Base-by-base conservation (phyloP, 2,113 vertebrate species). In the Delphinus delphis region DNA sequence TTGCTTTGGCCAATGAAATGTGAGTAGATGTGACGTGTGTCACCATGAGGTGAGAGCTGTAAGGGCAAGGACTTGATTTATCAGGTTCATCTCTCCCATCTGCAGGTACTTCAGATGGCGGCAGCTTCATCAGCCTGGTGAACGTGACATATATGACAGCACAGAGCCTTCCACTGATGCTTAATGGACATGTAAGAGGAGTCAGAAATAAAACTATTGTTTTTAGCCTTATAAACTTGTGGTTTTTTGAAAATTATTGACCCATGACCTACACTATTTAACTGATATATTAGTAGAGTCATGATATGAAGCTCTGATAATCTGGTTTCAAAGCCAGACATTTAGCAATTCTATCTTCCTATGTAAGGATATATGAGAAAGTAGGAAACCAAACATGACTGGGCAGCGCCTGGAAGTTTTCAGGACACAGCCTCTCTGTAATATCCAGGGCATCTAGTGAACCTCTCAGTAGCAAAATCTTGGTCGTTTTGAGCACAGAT, bases 141-240 rank as follows among this genome's bases (percentile, higher is more conserved):
- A 26, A 3, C 4, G 5, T 18, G 28, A 71, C 41, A 26, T 33
- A 18, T 2, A 23, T 25, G 23, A 76, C 7, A n/a, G 62, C 41
- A 4, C 53, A 13, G 47, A 10, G 18, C 17, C 17, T 81, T 36
- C 38, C n/a, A 0, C 2, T 5, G 8, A 74, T 1, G 9, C 11
- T 83, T 60, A n/a, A 14, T 8, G 38, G 25, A 26, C 60, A 11
- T 17, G 26, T 28, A 15, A 31, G 76, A 60, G 25, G 58, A 70
- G 50, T 58, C 82, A 62, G 63, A 86, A 77, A 44, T 9, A 50
- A 6, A 47, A 14, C 50, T 36, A 9, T 36, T 62, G 12, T 41
- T 73, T 36, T 53, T 14, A 50, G 7, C 10, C 38, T 62, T n/a
- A 80, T 60, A 65, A 67, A n/a, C 17, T 10, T 68, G 7, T 50